Percentiles rank a stretch among this genome's conserved stretches.
Conservation (phyloP, 2,888 invertebrate genomes). For the Pandemis cinnamomeana region DNA sequence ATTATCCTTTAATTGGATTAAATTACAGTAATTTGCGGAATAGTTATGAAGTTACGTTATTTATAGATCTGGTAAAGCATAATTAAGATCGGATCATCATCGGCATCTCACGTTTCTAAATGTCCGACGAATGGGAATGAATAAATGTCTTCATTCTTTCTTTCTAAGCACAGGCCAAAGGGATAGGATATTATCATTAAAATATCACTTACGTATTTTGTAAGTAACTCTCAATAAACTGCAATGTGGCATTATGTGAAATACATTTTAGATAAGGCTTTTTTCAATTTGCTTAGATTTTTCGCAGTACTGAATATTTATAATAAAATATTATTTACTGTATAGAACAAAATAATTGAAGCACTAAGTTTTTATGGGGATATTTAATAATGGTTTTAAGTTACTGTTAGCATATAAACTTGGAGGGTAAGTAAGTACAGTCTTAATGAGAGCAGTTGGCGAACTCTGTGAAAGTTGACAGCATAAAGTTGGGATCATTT, state of each 20-base stretch:
- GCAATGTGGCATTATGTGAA: no score
- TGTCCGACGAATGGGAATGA: no score
- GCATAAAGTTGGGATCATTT: constrained; percentile 18
- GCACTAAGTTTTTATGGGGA: constrained; percentile 22
- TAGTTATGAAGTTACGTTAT: background rate
- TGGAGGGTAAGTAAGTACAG: constrained; percentile 30
- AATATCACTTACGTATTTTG: no score
- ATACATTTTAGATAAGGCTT: no score
- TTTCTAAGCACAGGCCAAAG: no score
- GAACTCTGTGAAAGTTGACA: constrained; percentile 12
- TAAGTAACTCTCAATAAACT: no score
- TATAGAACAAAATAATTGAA: constrained; percentile 16
- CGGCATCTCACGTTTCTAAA: no score
- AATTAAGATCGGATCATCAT: no score
- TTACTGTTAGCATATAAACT: constrained; percentile 25
- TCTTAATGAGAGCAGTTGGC: constrained; percentile 33
- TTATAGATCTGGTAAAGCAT: no score
- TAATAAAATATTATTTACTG: background rate
- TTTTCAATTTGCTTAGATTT: no score
- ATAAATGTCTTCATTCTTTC: no score
- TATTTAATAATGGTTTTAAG: constrained; percentile 18
- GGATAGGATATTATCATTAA: no score
- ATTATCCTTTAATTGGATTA: background rate
- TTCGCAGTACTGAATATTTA: background rate
- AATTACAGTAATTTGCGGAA: background rate